Evolutionary conservation across 1,140 invertebrate species (phyloP).

Genomic region (Eciton burchellii): DNA sequence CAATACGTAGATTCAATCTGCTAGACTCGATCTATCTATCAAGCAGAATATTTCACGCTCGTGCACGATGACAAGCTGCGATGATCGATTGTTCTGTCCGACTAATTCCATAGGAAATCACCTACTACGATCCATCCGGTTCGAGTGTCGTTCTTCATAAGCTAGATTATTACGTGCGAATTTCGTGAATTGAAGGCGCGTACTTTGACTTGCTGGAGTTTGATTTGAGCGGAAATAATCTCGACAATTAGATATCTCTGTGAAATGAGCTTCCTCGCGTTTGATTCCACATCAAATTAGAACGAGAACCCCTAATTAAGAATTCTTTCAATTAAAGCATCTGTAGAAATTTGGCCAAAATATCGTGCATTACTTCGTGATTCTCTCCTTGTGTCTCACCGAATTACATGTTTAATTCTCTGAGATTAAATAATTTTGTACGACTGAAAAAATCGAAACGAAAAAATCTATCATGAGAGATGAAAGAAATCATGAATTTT

Average conservation of each 20-base stretch:
- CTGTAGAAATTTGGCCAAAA: neutral
- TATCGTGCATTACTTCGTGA: neutral
- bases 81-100: conserved; percentile 29
- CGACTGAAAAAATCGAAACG: neutral
- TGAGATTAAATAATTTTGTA: neutral
- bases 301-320: neutral
- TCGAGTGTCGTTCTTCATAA: neutral
- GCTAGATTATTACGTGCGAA: neutral
- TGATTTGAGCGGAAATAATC: neutral
- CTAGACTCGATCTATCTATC: conserved; percentile 43
- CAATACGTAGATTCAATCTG: conserved; percentile 1
- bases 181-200: neutral
- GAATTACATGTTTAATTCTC: neutral
- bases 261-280: neutral
- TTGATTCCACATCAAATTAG: conserved; percentile 6
- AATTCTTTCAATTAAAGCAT: neutral
- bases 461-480: neutral
- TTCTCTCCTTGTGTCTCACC: neutral
- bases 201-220: conserved; percentile 1
- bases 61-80: conserved; percentile 39
- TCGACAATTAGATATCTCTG: neutral
- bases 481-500: neutral
- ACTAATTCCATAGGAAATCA: conserved; percentile 31
- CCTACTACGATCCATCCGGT: neutral
- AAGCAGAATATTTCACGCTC: conserved; percentile 26